A percentile compares a stretch with the other conserved stretches of the same genome.
These are phyloP conservation scores for Petrocephalus zakoni DNA, from an alignment of 2,113 vertebrate genomes.

Conservation along the genomic window DNA sequence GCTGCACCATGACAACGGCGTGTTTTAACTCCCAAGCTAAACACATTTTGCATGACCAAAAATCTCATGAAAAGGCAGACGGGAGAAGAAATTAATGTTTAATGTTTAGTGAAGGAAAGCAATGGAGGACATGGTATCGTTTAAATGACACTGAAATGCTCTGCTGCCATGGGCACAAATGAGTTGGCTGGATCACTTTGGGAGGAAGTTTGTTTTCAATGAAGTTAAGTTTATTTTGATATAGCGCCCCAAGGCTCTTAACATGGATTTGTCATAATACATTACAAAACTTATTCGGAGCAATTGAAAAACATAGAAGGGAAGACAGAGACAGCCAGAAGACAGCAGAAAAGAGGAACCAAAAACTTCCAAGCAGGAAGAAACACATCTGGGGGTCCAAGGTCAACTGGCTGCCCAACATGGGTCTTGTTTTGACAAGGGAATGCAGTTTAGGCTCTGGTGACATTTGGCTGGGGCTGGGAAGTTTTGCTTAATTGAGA, in stretches of 20 bases:
- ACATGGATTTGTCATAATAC: neutral
- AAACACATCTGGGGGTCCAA: neutral
- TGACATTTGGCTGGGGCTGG: neutral
- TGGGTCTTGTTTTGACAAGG: slow-evolving; percentile 32
- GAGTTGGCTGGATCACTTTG: slow-evolving; percentile 20
- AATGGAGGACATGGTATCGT: slow-evolving; percentile 18
- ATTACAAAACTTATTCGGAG: neutral
- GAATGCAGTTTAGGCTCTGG: slow-evolving; percentile 15
- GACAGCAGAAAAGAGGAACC: neutral
- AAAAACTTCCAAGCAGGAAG: neutral
- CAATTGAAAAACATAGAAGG: neutral
- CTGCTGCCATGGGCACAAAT: slow-evolving; percentile 20
- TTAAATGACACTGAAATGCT: slow-evolving; percentile 26
- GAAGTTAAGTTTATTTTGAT: neutral
- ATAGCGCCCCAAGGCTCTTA: neutral
- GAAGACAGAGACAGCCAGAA: neutral
- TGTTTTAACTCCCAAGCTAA: slow-evolving; percentile 16
- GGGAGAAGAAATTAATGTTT: slow-evolving; percentile 26
- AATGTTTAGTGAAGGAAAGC: slow-evolving; percentile 24
- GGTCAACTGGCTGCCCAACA: neutral
- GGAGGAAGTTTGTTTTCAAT: neutral
- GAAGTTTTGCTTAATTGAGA: slow-evolving; percentile 40
- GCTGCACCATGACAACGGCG: neutral
- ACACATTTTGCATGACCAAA: slow-evolving; percentile 27
- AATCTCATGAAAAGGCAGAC: slow-evolving; percentile 17